Base-by-base conservation (phyloP, 1,140 invertebrate species). In the Coelopa frigida region DNA sequence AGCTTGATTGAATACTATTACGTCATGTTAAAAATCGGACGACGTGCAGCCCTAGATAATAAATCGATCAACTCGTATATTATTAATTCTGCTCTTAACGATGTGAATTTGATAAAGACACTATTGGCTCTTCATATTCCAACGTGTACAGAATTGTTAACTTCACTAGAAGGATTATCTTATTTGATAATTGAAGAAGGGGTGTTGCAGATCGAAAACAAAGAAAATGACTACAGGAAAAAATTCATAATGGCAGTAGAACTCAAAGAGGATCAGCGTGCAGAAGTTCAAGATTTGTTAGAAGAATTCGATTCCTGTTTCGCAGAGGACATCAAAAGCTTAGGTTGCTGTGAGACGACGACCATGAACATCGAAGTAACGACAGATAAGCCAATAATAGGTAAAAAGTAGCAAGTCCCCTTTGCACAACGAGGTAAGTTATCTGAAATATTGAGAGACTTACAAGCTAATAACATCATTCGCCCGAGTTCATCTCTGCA, bases 391-490 rank as follows among this genome's bases (percentile, higher is more conserved):
- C 54, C 54, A 15, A 54, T 54, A 31, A 23, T 48, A 10, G 32
- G 37, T 7, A 40, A 52, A 15, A 51, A 48, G 5, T 56, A 52
- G 33, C 33, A 45, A 5, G 37, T 52, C 27, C 27, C 54, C 12
- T 17, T 29, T 5, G 4, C 18, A n/a, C 39, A 55, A 29, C 38
- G 43, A 37, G 48, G 50, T 37, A 15, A 33, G 22, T 15, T 57
- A 22, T 20, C 22, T 26, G 10, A 42, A 32, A 46, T 50, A 31
- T 12, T 57, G 11, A 37, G 48, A 26, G 22, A 51, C 26, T 61
- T 73, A 60, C 32, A 72, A 1, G 15, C 50, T 8, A 42, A 57
- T 4, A 61, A 52, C 2, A 50, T 75, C 0, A 68, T 75, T 2
- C 62, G 72, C 50, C 66, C 35, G 35, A 37, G 35, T 29, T 10